phyloP scores from a whole-genome alignment of 2,888 invertebrate genomes.

The Pyrochroa serraticornis region DNA sequence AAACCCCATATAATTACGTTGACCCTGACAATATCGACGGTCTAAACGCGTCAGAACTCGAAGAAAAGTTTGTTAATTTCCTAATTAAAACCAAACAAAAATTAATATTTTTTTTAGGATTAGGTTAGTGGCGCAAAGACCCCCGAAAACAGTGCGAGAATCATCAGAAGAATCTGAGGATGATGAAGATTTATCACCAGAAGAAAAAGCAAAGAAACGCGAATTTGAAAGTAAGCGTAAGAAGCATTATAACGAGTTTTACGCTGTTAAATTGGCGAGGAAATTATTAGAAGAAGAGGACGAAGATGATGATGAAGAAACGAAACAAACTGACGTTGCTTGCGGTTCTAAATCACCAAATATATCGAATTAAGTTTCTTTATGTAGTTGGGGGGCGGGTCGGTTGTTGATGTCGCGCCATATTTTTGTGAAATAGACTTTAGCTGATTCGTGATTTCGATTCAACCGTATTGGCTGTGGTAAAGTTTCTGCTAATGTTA shows the following conservation, averaged over 20 bases:
- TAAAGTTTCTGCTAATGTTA: slow-evolving; percentile 15
- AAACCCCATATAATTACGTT: slow-evolving; percentile 84
- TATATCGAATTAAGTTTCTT: neutral
- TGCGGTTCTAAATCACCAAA: neutral
- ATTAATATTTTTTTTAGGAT: too few species aligned
- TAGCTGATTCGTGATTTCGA: slow-evolving; percentile 9
- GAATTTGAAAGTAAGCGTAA: slow-evolving; percentile 93
- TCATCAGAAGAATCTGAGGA: slow-evolving; percentile 50
- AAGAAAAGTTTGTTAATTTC: slow-evolving; percentile 69
- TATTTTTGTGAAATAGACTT: slow-evolving; percentile 11
- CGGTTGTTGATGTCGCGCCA: too few species aligned
- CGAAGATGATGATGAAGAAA: slow-evolving; percentile 70
- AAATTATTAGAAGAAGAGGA: slow-evolving; percentile 90
- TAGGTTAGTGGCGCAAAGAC: slow-evolving; percentile 56
- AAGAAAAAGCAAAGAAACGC: slow-evolving; percentile 68
- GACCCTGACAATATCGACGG: slow-evolving; percentile 65
- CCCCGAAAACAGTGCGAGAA: slow-evolving; percentile 59
- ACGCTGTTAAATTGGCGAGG: slow-evolving; percentile 90
- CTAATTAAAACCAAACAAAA: neutral
- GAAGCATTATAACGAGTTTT: slow-evolving; percentile 97
- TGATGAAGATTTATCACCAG: slow-evolving; percentile 58
- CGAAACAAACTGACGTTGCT: slow-evolving; percentile 6
- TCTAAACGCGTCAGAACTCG: slow-evolving; percentile 73
- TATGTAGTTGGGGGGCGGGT: slow-evolving; percentile 6
- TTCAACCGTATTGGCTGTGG: slow-evolving; percentile 22